Evolutionary conservation across 2,888 invertebrate species (phyloP).

Genomic region (Podabrus alpinus): DNA sequence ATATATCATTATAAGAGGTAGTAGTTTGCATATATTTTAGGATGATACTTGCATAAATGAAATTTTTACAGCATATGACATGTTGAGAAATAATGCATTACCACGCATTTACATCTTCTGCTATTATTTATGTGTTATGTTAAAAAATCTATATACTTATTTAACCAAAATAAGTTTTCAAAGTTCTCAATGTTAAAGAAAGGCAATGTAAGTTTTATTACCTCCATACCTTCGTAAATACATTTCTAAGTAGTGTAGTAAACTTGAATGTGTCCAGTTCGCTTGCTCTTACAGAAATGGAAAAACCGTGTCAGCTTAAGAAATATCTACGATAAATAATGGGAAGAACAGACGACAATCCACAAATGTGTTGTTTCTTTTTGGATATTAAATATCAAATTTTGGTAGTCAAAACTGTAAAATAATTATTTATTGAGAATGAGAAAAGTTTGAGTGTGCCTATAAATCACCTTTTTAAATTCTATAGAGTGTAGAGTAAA

Average conservation of each 20-base stretch:
- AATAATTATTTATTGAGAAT: constrained; percentile 23
- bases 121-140: neutral
- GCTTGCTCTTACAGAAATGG: constrained; percentile 33
- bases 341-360: constrained; percentile 30
- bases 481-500: constrained; percentile 34
- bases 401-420: constrained; percentile 26
- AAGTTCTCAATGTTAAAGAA: neutral
- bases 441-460: constrained; percentile 33
- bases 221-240: constrained; percentile 15
- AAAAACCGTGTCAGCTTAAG: constrained; percentile 40
- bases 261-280: constrained; percentile 26
- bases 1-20: constrained; percentile 23
- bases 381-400: constrained; percentile 38
- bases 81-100: constrained; percentile 8
- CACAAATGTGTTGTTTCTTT: constrained; percentile 34
- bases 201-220: constrained; percentile 11
- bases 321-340: constrained; percentile 36
- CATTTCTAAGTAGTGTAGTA: constrained; percentile 19
- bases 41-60: constrained; percentile 34
- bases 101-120: too few species aligned
- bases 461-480: constrained; percentile 37
- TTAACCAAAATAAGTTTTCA: neutral
- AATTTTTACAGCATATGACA: constrained; percentile 34
- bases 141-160: neutral
- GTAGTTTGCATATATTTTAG: constrained; percentile 20